Conservation (phyloP, 2,113 vertebrate genomes). For the Chiloscyllium plagiosum region DNA sequence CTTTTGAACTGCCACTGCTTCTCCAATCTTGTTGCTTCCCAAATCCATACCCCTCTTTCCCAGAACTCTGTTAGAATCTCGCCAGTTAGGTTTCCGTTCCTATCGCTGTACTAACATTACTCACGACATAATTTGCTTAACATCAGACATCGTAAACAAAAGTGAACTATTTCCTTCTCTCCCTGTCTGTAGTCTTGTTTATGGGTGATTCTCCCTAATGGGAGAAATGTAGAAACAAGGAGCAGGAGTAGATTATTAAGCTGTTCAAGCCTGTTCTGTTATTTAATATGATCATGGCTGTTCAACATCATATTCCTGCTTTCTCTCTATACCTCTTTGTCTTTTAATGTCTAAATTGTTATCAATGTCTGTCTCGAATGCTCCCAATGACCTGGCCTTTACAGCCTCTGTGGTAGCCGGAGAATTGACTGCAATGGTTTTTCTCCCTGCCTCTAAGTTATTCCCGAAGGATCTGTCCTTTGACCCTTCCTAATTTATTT, state of each 20-base stretch:
- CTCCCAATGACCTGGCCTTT: too few species aligned
- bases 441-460: not conserved
- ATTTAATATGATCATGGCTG: too few species aligned
- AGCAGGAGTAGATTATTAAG: too few species aligned
- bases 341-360: too few species aligned
- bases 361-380: too few species aligned
- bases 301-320: too few species aligned
- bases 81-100: not conserved
- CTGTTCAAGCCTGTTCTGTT: too few species aligned
- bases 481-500: not conserved
- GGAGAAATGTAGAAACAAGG: too few species aligned
- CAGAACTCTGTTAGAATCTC: not conserved
- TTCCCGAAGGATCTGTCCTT: not conserved
- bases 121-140: not conserved
- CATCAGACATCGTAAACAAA: too few species aligned
- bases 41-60: not conserved
- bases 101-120: not conserved
- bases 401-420: too few species aligned
- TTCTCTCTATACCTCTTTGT: too few species aligned
- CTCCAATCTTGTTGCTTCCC: not conserved
- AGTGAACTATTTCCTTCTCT: not conserved
- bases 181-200: not conserved
- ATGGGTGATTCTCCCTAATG: not conserved
- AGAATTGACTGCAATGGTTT: not conserved
- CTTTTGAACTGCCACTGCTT: not conserved